Evolutionary conservation across 2,113 vertebrate species (phyloP).

Genomic region (Pseudolaguvia tuberculata): DNA sequence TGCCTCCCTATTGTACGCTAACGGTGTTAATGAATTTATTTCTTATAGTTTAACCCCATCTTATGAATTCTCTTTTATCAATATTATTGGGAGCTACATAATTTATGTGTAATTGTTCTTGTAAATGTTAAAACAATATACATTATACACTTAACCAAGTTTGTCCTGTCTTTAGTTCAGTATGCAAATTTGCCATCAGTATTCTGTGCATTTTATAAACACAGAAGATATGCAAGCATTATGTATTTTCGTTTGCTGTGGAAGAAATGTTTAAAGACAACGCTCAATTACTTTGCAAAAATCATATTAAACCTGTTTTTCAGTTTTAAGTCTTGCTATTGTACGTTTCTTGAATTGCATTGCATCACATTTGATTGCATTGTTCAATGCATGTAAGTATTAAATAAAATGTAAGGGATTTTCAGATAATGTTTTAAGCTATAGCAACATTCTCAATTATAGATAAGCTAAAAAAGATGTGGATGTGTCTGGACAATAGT

Average conservation of each 20-base stretch:
- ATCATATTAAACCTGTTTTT: background rate
- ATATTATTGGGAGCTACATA: background rate
- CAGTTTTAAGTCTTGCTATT: background rate
- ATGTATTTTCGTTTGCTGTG: background rate
- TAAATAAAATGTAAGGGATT: background rate
- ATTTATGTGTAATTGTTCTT: too few species aligned
- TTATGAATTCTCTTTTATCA: too few species aligned
- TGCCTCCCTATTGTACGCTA: too few species aligned
- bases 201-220: background rate
- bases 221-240: background rate
- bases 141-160: background rate
- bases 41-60: too few species aligned
- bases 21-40: too few species aligned
- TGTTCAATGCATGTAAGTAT: background rate
- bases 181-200: background rate
- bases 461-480: background rate
- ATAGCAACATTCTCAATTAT: background rate
- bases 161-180: background rate
- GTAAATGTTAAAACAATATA: background rate
- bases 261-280: background rate
- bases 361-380: too few species aligned
- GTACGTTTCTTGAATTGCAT: too few species aligned
- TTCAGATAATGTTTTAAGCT: background rate
- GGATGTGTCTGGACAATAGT: background rate
- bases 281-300: background rate